phyloP scores from a whole-genome alignment of 2,888 invertebrate species.

The Margaritifera margaritifera region DNA sequence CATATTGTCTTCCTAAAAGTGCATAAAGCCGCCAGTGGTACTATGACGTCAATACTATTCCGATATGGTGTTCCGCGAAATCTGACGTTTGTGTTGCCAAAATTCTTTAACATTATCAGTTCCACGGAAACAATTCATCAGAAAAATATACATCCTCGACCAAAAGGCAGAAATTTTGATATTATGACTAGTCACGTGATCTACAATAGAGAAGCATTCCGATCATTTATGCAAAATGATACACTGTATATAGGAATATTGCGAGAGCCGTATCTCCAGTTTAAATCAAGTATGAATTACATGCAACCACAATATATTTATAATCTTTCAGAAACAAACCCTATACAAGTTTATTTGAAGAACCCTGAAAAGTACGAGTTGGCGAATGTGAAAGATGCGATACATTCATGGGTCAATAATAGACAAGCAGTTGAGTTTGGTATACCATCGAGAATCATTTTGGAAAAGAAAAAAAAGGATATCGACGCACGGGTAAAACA shows the following conservation, averaged over 20 bases:
- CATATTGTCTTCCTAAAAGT: slow-evolving; percentile 50
- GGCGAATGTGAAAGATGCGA: slow-evolving; percentile 7
- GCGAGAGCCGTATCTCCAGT: slow-evolving; percentile 45
- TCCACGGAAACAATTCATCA: slow-evolving; percentile 23
- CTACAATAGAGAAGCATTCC: slow-evolving; percentile 36
- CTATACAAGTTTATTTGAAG: slow-evolving; percentile 37
- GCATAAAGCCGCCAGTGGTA: slow-evolving; percentile 49
- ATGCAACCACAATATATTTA: slow-evolving; percentile 38
- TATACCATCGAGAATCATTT: slow-evolving; percentile 34
- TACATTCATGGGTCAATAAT: slow-evolving; percentile 41
- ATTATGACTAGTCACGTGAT: slow-evolving; percentile 48
- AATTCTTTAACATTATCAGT: slow-evolving; percentile 35
- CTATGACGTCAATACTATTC: slow-evolving; percentile 41
- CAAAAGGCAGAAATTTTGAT: slow-evolving; percentile 20
- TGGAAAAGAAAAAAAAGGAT: slow-evolving; percentile 18
- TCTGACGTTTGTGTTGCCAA: slow-evolving; percentile 42
- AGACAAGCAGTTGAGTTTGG: slow-evolving; percentile 49
- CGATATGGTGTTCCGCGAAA: slow-evolving; percentile 35
- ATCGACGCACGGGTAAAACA: slow-evolving; percentile 40
- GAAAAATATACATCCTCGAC: slow-evolving; percentile 31
- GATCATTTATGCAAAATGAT: slow-evolving; percentile 23
- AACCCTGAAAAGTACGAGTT: slow-evolving; percentile 35
- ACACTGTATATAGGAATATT: slow-evolving; percentile 46
- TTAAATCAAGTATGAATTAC: slow-evolving; percentile 47
- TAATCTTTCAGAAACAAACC: slow-evolving; percentile 26